Evolutionary conservation across 2,797 vertebrate species (phyloP).

Genomic region (Alectoris magna): DNA sequence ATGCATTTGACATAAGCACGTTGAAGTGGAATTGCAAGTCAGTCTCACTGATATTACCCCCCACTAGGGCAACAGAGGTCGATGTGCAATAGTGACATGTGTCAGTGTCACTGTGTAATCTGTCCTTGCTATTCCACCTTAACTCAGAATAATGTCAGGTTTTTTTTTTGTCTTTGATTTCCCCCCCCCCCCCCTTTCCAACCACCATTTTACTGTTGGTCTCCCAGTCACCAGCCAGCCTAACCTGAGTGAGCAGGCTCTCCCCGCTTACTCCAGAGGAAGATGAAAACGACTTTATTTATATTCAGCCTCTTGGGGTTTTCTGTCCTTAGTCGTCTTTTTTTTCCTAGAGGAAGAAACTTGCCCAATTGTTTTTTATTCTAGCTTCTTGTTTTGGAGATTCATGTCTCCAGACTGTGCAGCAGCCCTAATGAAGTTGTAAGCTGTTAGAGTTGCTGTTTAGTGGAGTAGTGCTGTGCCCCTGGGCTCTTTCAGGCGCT

Average conservation of each 20-base stretch:
- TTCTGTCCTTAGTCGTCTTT: neutral
- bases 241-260: constrained; percentile 9
- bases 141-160: neutral
- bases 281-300: neutral
- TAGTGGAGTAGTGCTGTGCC: neutral
- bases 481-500: neutral
- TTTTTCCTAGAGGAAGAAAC: neutral
- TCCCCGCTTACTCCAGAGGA: neutral
- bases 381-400: neutral
- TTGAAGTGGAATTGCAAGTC: neutral
- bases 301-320: neutral
- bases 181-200: neutral
- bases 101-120: neutral
- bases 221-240: constrained; percentile 1
- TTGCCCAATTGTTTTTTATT: neutral
- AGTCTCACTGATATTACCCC: neutral
- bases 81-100: fast-evolving
- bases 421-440: neutral
- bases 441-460: neutral
- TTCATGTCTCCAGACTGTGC: neutral
- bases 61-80: neutral
- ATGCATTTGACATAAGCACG: neutral
- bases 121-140: neutral
- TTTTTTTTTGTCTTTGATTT: neutral
- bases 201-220: neutral